Percentiles rank a stretch among this genome's conserved stretches.
Conservation (phyloP, 92 coral and sea anemone genomes). For the Actinostola sp. region DNA sequence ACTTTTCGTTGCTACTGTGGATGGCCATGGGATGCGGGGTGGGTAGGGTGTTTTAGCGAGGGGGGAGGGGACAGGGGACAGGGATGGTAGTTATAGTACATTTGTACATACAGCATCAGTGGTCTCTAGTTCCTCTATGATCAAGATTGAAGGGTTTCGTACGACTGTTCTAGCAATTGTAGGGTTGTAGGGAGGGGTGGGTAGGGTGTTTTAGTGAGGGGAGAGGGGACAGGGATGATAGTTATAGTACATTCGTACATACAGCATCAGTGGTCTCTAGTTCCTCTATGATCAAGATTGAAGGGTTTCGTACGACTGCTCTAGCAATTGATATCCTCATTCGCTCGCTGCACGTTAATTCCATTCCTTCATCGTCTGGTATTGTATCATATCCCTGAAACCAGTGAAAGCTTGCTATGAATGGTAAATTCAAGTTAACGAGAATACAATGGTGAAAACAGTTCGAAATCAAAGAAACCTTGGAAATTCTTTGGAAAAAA, state of each 20-base stretch:
- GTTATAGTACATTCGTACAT: no score
- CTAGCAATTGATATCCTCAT: slow-evolving; percentile 73
- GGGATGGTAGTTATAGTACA: no score
- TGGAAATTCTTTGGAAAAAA: no score
- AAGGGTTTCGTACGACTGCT: slow-evolving; percentile 67
- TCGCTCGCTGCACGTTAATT: slow-evolving; percentile 58
- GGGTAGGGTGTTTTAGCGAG: neutral
- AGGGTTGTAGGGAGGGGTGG: neutral
- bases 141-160: slow-evolving; percentile 65
- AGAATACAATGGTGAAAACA: no score
- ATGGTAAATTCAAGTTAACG: no score
- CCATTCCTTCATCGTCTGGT: slow-evolving; percentile 57
- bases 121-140: slow-evolving; percentile 68
- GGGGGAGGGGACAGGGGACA: no score
- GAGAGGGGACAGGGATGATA: no score
- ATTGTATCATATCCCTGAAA: slow-evolving; percentile 81
- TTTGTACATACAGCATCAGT: slow-evolving; percentile 50
- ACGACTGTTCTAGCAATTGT: slow-evolving; percentile 73
- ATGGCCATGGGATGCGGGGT: no score
- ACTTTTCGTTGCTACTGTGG: neutral
- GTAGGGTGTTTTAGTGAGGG: no score
- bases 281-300: slow-evolving; percentile 76
- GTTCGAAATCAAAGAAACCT: no score
- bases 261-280: slow-evolving; percentile 47
- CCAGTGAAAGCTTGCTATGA: neutral